A percentile compares a stretch with the other conserved stretches of the same genome.
Conservation (phyloP, 2,113 vertebrate genomes). For the Cyphomyrus plagiostoma region DNA sequence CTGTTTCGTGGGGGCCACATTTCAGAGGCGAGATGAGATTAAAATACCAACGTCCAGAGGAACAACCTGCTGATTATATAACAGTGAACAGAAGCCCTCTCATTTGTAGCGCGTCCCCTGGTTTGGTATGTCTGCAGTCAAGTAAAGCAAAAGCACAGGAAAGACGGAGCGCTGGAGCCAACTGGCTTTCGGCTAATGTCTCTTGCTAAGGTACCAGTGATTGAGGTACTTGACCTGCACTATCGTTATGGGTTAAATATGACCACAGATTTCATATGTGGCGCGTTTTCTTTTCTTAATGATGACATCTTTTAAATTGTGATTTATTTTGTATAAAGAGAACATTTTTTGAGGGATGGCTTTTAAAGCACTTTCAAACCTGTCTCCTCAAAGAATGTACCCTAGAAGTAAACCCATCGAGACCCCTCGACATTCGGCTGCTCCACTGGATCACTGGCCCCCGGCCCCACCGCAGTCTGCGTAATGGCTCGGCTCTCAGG, state of each 20-base stretch:
- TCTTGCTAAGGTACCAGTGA: background rate
- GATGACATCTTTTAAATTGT: background rate
- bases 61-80: conserved; percentile 12
- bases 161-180: background rate
- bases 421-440: background rate
- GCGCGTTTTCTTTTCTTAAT: background rate
- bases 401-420: background rate
- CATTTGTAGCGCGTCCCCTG: background rate
- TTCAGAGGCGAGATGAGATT: conserved; percentile 13
- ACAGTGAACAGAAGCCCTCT: background rate
- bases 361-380: background rate
- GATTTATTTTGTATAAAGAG: background rate
- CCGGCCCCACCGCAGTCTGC: background rate
- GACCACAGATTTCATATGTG: background rate
- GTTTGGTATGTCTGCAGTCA: background rate
- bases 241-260: background rate
- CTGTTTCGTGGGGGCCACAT: background rate
- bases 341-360: background rate
- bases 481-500: background rate
- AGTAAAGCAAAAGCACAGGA: background rate
- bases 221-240: background rate
- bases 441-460: background rate
- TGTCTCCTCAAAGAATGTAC: background rate
- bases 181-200: background rate
- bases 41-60: conserved; percentile 3